A percentile compares a stretch with the other conserved stretches of the same genome.
These are phyloP conservation scores for Myotis pilosus DNA, from an alignment of 2,797 vertebrate genomes.

Conservation along the genomic window DNA sequence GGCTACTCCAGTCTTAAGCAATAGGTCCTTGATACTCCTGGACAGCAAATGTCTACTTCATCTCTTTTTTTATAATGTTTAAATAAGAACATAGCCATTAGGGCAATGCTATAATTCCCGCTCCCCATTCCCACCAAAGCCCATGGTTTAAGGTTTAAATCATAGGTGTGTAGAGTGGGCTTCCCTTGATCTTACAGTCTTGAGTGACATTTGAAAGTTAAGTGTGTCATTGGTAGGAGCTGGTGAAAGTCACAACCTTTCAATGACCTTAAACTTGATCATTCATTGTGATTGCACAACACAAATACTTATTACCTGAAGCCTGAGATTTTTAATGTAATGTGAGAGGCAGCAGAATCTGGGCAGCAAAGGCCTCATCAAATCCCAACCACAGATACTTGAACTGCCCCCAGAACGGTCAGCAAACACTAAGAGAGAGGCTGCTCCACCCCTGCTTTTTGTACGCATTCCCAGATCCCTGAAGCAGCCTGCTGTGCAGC, in stretches of 20 bases:
- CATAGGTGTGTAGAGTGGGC: neutral
- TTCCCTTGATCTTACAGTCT: neutral
- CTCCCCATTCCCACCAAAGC: neutral
- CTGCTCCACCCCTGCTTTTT: neutral
- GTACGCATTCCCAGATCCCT: neutral
- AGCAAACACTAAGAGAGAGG: constrained; percentile 22
- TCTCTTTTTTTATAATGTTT: neutral
- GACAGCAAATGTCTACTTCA: neutral
- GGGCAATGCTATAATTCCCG: neutral
- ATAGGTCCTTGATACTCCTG: neutral
- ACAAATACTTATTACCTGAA: neutral
- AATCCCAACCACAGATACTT: neutral
- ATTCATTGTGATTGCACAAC: neutral
- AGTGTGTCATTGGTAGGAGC: neutral
- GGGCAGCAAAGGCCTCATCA: neutral
- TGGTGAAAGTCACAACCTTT: neutral
- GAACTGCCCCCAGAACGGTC: constrained; percentile 39
- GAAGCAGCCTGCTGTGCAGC: neutral
- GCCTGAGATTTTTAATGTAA: constrained; percentile 31
- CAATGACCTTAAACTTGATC: neutral
- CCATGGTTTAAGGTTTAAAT: neutral
- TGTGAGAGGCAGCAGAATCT: neutral
- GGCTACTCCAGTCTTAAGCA: neutral
- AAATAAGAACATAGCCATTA: neutral
- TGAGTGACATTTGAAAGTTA: constrained; percentile 1